Base-by-base conservation (phyloP, 2,797 vertebrate species). In the Scolopax rusticola region DNA sequence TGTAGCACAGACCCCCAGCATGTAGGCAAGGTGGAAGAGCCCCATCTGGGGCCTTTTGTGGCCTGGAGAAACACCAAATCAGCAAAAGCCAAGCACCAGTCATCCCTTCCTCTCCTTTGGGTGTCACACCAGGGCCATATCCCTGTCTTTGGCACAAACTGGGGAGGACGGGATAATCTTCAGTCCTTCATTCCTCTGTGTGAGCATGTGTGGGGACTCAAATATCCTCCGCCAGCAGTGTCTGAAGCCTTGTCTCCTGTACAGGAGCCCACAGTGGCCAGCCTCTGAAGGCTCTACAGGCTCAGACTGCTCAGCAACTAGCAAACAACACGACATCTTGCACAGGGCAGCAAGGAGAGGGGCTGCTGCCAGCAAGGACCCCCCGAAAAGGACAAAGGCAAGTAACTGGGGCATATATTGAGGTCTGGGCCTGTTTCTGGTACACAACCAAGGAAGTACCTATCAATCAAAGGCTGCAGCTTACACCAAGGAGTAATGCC, bases 241-340 rank as follows among this genome's bases (percentile, higher is more conserved):
- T 10, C 38, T 67, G 57, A 63, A 84, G 43, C 47, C 43, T n/a
- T 33, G 8, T 32, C 25, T 78, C 25, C 67, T 51, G 57, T 17
- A 25, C 21, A 41, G 59, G 11, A 68, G 19, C 25, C 69, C 48
- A 12, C 0, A 0, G 63, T 9, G 28, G 56, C n/a, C 51, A 40
- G 67, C 60, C 51, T 48, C 50, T 27, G 47, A 30, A 47, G 43
- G 64, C 32, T 19, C n/a, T 28, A 45, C 33, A n/a, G 65, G 38
- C 57, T 82, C 61, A 54, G 33, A 51, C 33, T 2, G 1, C 78
- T 43, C 21, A 24, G 60, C 27, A 80, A 33, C 14, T 19, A 69
- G 56, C 24, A 57, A 64, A 83, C 0, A 1, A 74, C 2, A 2
- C 69, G 16, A 51, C 40, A 47, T 16, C 61, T 38, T 40, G 41